A percentile compares a stretch with the other conserved stretches of the same genome.
Evolutionary conservation across 53 echinoderm and acorn worm genomes (phyloP).

Genomic region (Patiria pectinifera): DNA sequence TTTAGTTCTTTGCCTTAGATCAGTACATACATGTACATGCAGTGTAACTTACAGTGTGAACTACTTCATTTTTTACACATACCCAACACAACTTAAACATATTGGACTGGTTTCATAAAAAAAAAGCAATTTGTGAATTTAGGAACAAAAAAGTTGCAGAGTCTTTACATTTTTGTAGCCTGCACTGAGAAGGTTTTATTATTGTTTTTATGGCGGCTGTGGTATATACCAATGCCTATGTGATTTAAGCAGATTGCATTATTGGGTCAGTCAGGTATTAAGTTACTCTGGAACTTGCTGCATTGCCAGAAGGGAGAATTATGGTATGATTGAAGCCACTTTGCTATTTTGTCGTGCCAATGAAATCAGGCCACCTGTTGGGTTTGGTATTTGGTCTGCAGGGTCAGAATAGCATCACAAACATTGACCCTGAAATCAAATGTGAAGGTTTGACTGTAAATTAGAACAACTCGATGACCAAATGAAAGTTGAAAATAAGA

Average conservation of each 20-base stretch:
- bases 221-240: not conserved
- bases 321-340: not conserved
- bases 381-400: slow-evolving; percentile 23
- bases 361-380: slow-evolving; percentile 29
- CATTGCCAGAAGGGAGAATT: not conserved
- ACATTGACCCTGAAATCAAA: not conserved
- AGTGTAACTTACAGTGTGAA: too few relatives aligned
- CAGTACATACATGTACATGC: too few relatives aligned
- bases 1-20: too few relatives aligned
- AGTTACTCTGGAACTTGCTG: not conserved
- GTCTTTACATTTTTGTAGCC: too few relatives aligned
- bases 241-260: not conserved
- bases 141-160: too few relatives aligned
- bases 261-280: not conserved
- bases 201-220: too few relatives aligned
- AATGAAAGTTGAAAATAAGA: too few relatives aligned
- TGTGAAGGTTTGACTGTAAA: not conserved
- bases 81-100: too few relatives aligned
- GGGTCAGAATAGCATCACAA: not conserved
- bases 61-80: too few relatives aligned
- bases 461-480: not conserved
- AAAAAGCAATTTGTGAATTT: too few relatives aligned
- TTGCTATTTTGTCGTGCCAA: not conserved
- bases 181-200: too few relatives aligned
- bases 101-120: too few relatives aligned